Percentiles rank a stretch among this genome's conserved stretches.
These are phyloP conservation scores for Varanus komodoensis DNA, from an alignment of 2,113 vertebrate genomes.

Conservation along the genomic window DNA sequence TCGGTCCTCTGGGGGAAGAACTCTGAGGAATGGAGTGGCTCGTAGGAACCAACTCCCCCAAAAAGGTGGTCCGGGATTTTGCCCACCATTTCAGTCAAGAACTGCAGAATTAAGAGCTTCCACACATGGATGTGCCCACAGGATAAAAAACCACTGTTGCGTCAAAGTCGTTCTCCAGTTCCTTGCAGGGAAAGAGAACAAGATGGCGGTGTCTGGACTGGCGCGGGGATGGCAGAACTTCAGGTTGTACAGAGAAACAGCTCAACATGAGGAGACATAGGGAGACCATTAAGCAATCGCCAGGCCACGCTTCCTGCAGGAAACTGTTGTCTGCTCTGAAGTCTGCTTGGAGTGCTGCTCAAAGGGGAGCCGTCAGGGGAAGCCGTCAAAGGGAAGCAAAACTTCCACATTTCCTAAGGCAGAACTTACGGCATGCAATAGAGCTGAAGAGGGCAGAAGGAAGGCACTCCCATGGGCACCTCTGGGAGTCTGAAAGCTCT, in stretches of 20 bases:
- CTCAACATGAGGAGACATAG: background rate
- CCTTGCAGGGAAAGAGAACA: background rate
- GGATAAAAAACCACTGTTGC: background rate
- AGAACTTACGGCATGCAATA: background rate
- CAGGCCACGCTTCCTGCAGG: background rate
- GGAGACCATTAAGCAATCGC: too few relatives aligned
- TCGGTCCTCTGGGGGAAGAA: background rate
- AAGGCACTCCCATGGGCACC: background rate
- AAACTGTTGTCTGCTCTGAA: background rate
- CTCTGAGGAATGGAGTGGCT: background rate
- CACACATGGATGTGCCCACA: background rate
- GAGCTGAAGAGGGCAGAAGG: background rate
- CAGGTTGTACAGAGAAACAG: background rate
- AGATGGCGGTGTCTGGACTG: too few relatives aligned
- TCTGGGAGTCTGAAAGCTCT: background rate
- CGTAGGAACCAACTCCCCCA: background rate
- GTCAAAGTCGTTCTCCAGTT: background rate
- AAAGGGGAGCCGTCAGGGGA: background rate
- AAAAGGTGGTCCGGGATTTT: too few relatives aligned
- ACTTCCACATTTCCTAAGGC: background rate
- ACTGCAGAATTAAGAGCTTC: background rate
- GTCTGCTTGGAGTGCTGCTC: background rate
- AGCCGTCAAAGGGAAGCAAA: background rate
- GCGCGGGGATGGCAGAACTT: background rate
- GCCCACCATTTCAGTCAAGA: background rate